A percentile compares a stretch with the other conserved stretches of the same genome.
These are phyloP conservation scores for Papilio demoleus DNA, from an alignment of 2,888 invertebrate genomes.

Conservation along the genomic window DNA sequence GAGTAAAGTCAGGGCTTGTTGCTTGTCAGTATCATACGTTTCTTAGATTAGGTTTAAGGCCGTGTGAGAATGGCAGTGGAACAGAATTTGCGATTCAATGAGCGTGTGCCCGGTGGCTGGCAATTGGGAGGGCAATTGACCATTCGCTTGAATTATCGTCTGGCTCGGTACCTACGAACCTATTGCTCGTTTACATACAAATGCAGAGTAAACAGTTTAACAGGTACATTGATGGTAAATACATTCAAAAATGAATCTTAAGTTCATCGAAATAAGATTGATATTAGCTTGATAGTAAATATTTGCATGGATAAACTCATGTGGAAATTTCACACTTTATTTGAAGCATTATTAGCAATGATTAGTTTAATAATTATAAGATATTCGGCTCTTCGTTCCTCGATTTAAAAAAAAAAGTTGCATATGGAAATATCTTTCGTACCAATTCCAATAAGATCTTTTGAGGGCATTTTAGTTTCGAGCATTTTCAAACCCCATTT, in stretches of 20 bases:
- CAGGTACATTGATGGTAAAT: slow-evolving; percentile 1
- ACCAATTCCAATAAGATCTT: too few species aligned
- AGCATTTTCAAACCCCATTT: not conserved
- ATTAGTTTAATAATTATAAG: too few species aligned
- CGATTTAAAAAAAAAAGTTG: too few species aligned
- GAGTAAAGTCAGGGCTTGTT: not conserved
- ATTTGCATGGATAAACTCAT: too few species aligned
- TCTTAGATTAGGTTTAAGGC: slow-evolving; percentile 26
- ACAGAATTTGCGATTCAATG: slow-evolving; percentile 66
- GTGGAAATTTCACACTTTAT: too few species aligned
- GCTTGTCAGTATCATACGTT: not conserved
- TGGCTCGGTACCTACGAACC: slow-evolving; percentile 45
- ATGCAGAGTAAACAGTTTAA: slow-evolving; percentile 21
- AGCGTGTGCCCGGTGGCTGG: slow-evolving; percentile 49
- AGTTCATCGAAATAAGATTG: not conserved
- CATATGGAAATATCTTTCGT: too few species aligned
- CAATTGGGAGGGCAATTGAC: slow-evolving; percentile 55
- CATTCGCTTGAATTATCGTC: slow-evolving; percentile 41
- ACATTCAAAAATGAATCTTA: not conserved
- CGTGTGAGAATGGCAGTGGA: slow-evolving; percentile 46
- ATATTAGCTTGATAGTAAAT: not conserved
- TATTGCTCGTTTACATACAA: slow-evolving; percentile 37
- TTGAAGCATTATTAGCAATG: too few species aligned
- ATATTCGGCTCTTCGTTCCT: too few species aligned
- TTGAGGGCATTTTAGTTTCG: not conserved